Conservation (phyloP, 2,113 vertebrate genomes). For the Aleadryas rufinucha region DNA sequence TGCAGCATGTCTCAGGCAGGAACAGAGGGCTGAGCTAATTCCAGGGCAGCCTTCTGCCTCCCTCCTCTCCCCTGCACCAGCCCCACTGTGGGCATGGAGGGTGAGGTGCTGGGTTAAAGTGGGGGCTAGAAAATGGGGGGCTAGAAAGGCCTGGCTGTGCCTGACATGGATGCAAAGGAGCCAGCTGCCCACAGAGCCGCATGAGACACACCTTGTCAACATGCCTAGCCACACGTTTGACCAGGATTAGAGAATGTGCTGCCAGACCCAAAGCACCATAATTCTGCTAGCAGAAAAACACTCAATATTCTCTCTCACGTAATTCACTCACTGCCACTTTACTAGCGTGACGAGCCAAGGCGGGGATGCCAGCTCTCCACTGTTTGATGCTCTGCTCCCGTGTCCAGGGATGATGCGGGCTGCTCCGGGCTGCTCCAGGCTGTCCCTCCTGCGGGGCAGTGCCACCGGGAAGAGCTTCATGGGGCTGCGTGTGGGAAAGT, state of each 20-base stretch:
- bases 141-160: not conserved
- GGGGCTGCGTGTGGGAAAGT: not conserved
- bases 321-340: not conserved
- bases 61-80: accelerated
- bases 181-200: not conserved
- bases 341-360: not conserved
- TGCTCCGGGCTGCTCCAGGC: not conserved
- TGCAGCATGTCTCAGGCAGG: accelerated
- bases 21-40: not conserved
- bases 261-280: not conserved
- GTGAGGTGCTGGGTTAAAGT: not conserved
- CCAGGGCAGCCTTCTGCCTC: not conserved
- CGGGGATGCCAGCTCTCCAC: not conserved
- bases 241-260: not conserved
- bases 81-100: not conserved
- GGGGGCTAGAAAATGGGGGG: accelerated
- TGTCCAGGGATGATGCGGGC: not conserved
- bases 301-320: not conserved
- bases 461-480: not conserved
- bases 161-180: not conserved
- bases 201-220: not conserved
- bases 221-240: not conserved
- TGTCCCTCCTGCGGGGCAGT: not conserved
- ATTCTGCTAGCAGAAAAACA: not conserved
- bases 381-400: accelerated